These are phyloP conservation scores for Lepidochrysops patricia DNA, from an alignment of 2,888 invertebrate genomes.

Conservation along the genomic window DNA sequence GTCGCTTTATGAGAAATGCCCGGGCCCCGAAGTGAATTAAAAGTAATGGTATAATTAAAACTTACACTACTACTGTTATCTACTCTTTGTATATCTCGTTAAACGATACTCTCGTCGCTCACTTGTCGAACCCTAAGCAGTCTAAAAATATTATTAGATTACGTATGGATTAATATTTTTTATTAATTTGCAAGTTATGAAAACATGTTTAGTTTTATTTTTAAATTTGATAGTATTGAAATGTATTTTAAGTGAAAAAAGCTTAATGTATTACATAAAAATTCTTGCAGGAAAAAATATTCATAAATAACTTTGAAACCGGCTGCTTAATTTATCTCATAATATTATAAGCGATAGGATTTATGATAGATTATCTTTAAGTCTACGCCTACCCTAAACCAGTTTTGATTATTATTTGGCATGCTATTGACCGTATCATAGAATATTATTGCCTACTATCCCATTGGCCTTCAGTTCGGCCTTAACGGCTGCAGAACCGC, in stretches of 20 bases:
- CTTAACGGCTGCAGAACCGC: too few species aligned
- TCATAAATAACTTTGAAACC: neutral
- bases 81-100: conserved; percentile 42
- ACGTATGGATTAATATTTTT: too few species aligned
- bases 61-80: too few species aligned
- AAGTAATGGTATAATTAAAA: conserved; percentile 68
- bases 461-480: too few species aligned
- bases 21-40: conserved; percentile 55
- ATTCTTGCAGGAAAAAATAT: conserved; percentile 16
- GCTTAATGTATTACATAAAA: too few species aligned
- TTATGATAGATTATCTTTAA: neutral
- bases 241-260: too few species aligned
- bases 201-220: too few species aligned
- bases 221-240: too few species aligned
- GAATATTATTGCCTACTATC: too few species aligned
- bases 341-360: neutral
- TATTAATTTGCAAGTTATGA: too few species aligned
- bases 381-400: neutral
- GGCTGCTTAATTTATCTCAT: conserved; percentile 2
- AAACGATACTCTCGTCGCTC: conserved; percentile 30
- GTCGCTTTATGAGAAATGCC: conserved; percentile 57
- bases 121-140: too few species aligned
- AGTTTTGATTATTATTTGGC: neutral
- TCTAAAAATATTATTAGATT: too few species aligned
- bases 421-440: neutral